Evolutionary conservation across 1,140 invertebrate genomes (phyloP), one percentile per base, ranked within the genome.

Genomic region (Pseudomyrmex gracilis): DNA sequence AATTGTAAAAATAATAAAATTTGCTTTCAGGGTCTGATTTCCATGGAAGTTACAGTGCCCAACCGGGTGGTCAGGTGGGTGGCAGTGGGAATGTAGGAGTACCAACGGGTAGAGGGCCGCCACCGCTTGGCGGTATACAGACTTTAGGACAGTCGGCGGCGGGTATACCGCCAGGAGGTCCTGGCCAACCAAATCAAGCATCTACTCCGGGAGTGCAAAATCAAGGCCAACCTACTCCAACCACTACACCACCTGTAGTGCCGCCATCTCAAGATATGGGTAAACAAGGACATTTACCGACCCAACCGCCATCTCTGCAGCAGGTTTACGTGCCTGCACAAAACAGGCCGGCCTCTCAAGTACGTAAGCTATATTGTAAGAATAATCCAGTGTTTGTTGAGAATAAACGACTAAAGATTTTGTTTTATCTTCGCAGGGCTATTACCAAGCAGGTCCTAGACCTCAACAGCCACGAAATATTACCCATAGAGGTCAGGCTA

Each of bases 1-100:
- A 34, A 47, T 66, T 51, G 12, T 58, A 1, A 13, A 47, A 70
- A 8, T 71, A 17, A 5, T 2, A 17, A 83, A 68, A 76, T 64
- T 61, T 80, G 55, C 34, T 92, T 90, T 61, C 78, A 94, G 94
- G 93, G 90, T 92, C 92, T 89, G 94, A 94, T 43, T 94, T 93
- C 92, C 93, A 94, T 92, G 93, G 93, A 87, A 94, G 91, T 90
- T 94, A 93, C 92, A 92, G 92, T 80, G 92, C 90, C 89, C 94
- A 94, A 89, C 91, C 93, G 90, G 93, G 93, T 82, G 91, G 91
- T 83, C 94, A 94, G 87, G 93, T 94, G 90, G 94, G 91, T 22
- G 76, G 66, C 93, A 70, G 93, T 78, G 90, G 89, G 85, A 92
- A 89, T 73, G 90, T 94, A 89, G 93, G 93, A 86, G 92, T 94